Evolutionary conservation across 2,113 vertebrate genomes (phyloP), one percentile per base, ranked within the genome.

Genomic region (human (Homo sapiens)): DNA sequence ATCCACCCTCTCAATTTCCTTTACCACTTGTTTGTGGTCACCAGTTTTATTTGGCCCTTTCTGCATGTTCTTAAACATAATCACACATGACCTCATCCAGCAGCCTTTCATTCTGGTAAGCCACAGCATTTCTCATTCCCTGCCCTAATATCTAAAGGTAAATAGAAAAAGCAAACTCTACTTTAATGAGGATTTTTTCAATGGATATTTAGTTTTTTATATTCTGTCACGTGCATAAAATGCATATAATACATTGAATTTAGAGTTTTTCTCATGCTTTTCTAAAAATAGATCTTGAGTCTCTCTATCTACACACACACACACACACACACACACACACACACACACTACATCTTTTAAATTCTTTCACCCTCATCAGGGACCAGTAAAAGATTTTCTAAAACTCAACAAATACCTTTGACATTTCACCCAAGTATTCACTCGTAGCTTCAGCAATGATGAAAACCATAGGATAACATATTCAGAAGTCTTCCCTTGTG

Each of bases 111-210:
- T 82, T 70, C 68, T 76, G 73, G 35, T 72, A 96, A 92, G 84
- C 45, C 91, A 83, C 59, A 83, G 72, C n/a, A 73, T 86, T 86
- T 90, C 85, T 76, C 89, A 88, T 57, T 92, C 73, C n/a, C 9
- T 86, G 40, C 72, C 90, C 82, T 95, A 90, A 85, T 90, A 93
- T 59, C 72, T 89, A 84, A 89, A 93, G 73, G 50, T 75, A 97
- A 95, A 87, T 55, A 91, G 88, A 85, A 97, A 94, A 92, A 35
- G 48, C 35, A 96, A 97, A 87, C 35, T 87, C 68, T 45, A 27
- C 30, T 73, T 91, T 96, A 96, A 97, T 97, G 91, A 94, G 88
- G 93, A 96, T 90, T 97, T 97, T 93, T 59, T 94, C 72, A 89
- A 91, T 90, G 90, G 97, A 95, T 91, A 91, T 79, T 96, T 95